Percentiles rank a stretch among this genome's conserved stretches.
Evolutionary conservation across 2,113 vertebrate genomes (phyloP).

Genomic region (Festucalex cinctus): DNA sequence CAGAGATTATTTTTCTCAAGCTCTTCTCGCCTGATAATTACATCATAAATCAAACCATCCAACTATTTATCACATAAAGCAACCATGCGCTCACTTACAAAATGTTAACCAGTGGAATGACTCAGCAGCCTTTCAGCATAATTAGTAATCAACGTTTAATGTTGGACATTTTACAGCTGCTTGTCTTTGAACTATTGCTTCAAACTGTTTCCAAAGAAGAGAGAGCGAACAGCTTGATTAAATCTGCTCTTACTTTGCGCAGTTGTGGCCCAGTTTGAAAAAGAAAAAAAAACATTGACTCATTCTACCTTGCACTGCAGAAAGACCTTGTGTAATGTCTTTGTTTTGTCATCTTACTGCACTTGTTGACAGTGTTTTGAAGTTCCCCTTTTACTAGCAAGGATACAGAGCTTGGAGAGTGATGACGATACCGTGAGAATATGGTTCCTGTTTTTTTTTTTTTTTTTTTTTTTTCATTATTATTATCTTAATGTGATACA

Average conservation of each 20-base stretch:
- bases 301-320: not conserved
- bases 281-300: not conserved
- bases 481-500: too few species aligned
- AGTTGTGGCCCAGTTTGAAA: not conserved
- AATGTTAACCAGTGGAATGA: not conserved
- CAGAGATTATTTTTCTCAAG: conserved; percentile 57
- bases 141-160: not conserved
- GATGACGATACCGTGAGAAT: not conserved
- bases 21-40: conserved; percentile 57
- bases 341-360: not conserved
- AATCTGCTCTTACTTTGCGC: not conserved
- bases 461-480: not conserved
- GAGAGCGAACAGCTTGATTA: not conserved
- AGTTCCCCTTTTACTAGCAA: not conserved
- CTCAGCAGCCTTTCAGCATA: not conserved
- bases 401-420: not conserved
- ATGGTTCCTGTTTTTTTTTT: not conserved
- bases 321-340: not conserved
- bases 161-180: not conserved
- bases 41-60: conserved; percentile 51
- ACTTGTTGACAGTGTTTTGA: not conserved
- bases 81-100: not conserved
- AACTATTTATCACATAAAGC: not conserved
- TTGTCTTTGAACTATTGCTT: not conserved
- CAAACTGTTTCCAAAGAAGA: not conserved